Conservation (phyloP, 1,140 invertebrate species). For the Eciton burchellii region DNA sequence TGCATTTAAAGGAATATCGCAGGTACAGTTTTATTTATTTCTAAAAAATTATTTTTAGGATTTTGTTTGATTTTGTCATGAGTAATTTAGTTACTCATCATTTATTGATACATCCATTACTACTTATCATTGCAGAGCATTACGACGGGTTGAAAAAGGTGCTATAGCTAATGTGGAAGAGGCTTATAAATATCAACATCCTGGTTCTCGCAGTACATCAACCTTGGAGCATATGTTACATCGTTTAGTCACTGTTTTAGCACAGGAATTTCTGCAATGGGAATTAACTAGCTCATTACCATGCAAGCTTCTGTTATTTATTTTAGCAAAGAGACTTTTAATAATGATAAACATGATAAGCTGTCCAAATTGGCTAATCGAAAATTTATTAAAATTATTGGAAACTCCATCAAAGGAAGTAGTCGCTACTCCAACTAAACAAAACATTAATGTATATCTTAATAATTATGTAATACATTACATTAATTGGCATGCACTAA, state of each 20-base stretch:
- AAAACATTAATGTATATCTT: slow-evolving; percentile 39
- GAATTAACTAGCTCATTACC: slow-evolving; percentile 89
- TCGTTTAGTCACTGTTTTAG: slow-evolving; percentile 86
- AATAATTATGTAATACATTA: not conserved
- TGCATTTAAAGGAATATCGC: slow-evolving; percentile 83
- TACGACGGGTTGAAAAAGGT: slow-evolving; percentile 79
- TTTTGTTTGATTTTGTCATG: not conserved
- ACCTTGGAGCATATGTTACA: slow-evolving; percentile 87
- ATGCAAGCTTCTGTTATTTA: slow-evolving; percentile 87
- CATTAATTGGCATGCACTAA: not conserved
- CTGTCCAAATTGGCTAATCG: slow-evolving; percentile 77
- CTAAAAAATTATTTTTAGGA: slow-evolving; percentile 19
- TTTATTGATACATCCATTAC: slow-evolving; percentile 16
- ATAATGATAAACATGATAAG: slow-evolving; percentile 75
- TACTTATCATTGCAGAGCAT: slow-evolving; percentile 68
- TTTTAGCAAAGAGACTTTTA: slow-evolving; percentile 87
- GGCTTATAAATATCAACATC: slow-evolving; percentile 83
- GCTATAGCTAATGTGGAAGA: slow-evolving; percentile 78
- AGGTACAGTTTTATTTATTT: slow-evolving; percentile 68
- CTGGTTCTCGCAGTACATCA: slow-evolving; percentile 82
- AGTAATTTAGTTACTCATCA: no score
- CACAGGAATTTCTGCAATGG: slow-evolving; percentile 88
- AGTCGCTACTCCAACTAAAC: slow-evolving; percentile 28
- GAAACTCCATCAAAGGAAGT: slow-evolving; percentile 51
- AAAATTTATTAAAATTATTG: slow-evolving; percentile 70